Evolutionary conservation across 2,888 invertebrate species (phyloP).

Genomic region (Drosophila mayaguana): DNA sequence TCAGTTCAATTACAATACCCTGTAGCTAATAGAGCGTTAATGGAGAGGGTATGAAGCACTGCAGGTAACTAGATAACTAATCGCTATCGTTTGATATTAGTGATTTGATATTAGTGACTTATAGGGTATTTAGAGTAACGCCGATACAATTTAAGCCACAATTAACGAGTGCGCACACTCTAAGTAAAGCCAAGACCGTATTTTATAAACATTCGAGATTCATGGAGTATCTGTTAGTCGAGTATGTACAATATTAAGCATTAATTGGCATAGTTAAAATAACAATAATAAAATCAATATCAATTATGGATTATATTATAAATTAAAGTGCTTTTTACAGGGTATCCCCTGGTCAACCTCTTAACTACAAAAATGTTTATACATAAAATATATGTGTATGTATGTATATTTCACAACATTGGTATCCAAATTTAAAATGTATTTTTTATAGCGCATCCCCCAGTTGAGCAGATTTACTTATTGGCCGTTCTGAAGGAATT

Average conservation of each 20-base stretch:
- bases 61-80: too few relatives aligned
- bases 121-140: too few relatives aligned
- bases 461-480: neutral
- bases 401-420: too few relatives aligned
- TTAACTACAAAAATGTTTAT: neutral
- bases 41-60: neutral
- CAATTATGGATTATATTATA: neutral
- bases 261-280: too few relatives aligned
- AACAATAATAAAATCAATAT: too few relatives aligned
- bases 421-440: neutral
- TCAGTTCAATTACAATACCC: constrained; percentile 24
- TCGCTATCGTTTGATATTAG: too few relatives aligned
- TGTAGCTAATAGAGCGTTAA: neutral
- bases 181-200: too few relatives aligned
- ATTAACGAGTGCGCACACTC: too few relatives aligned
- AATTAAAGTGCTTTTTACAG: neutral
- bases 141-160: too few relatives aligned
- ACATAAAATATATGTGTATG: neutral
- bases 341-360: neutral
- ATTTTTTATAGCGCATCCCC: neutral
- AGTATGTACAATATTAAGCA: neutral
- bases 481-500: neutral
- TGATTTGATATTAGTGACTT: neutral
- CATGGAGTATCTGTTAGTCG: neutral
- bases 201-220: too few relatives aligned